Conservation (phyloP, 1,140 invertebrate genomes). For the Colletes gigas region DNA sequence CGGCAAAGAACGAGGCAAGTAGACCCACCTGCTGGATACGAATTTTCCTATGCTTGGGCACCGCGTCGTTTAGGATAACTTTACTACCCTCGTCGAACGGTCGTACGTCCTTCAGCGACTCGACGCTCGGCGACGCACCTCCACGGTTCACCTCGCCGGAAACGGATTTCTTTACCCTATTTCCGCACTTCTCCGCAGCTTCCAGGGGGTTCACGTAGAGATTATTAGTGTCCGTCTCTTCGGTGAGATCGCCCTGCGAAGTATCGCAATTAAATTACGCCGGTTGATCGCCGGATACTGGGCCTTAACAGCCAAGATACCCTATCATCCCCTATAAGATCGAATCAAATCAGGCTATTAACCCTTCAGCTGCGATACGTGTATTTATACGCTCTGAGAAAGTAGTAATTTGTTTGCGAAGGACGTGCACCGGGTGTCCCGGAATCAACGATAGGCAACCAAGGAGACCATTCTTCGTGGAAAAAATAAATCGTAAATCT, state of each 20-base stretch:
- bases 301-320: too few species aligned
- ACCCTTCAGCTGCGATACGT: too few species aligned
- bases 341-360: too few species aligned
- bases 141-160: constrained; percentile 85
- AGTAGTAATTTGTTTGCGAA: too few species aligned
- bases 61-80: constrained; percentile 85
- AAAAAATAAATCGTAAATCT: too few species aligned
- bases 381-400: too few species aligned
- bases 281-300: too few species aligned
- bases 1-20: not conserved
- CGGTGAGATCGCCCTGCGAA: constrained; percentile 87
- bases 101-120: constrained; percentile 73
- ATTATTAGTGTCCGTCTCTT: constrained; percentile 87
- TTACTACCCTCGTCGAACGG: constrained; percentile 77
- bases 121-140: constrained; percentile 72
- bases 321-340: too few species aligned
- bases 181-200: constrained; percentile 74
- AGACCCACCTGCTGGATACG: constrained; percentile 89
- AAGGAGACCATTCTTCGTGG: too few species aligned
- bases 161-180: constrained; percentile 88
- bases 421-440: too few species aligned
- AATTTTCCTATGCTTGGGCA: constrained; percentile 92
- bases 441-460: too few species aligned
- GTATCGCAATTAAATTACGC: too few species aligned
- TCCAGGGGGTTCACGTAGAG: constrained; percentile 96